Conservation (phyloP, 2,888 invertebrate genomes). For the Sturmia bella region DNA sequence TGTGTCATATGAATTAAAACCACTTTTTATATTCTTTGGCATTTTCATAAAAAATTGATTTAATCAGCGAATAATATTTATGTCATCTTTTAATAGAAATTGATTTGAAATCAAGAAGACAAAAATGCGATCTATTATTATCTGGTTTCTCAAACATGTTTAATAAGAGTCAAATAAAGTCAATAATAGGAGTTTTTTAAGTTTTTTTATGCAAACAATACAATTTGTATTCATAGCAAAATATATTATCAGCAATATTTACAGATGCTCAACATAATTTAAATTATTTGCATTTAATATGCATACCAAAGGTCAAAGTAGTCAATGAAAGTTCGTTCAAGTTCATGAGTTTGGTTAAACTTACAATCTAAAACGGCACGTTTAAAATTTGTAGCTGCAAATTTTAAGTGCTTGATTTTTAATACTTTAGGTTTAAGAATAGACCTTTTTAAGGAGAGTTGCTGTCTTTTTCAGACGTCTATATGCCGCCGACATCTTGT, state of each 20-base stretch:
- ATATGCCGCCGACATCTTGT: no score
- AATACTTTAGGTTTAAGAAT: no score
- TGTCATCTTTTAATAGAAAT: conserved; percentile 21
- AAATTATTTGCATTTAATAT: neutral
- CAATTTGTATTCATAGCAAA: conserved; percentile 7
- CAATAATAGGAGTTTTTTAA: neutral
- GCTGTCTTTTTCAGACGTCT: no score
- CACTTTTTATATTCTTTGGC: conserved; percentile 13
- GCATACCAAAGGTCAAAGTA: conserved; percentile 25
- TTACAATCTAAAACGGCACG: no score
- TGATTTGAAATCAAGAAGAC: neutral
- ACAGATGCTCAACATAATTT: conserved; percentile 2
- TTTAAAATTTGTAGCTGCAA: no score
- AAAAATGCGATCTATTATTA: conserved; percentile 12
- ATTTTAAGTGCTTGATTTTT: no score
- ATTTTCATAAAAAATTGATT: conserved; percentile 28
- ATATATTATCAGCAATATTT: conserved; percentile 9
- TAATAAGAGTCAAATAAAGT: conserved; percentile 29
- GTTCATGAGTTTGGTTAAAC: no score
- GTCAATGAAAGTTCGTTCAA: no score
- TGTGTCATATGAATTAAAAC: neutral
- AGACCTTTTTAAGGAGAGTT: no score
- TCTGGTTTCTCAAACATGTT: conserved; percentile 51
- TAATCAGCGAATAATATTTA: conserved; percentile 28
- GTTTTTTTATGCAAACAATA: neutral